Evolutionary conservation across 2,888 invertebrate species (phyloP).

Genomic region (Biston betularia): DNA sequence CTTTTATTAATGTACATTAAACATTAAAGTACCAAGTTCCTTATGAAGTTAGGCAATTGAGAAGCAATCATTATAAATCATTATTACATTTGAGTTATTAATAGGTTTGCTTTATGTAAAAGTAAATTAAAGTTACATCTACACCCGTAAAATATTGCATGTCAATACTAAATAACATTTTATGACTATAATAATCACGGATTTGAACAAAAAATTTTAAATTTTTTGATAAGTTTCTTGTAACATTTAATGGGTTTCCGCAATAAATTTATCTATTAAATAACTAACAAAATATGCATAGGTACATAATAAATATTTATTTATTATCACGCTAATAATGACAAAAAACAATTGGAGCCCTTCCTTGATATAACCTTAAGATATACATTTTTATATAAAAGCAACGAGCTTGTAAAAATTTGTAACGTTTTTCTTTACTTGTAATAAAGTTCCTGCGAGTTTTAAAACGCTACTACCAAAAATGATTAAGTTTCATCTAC

Average conservation of each 20-base stretch:
- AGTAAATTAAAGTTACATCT: constrained; percentile 30
- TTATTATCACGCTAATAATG: background rate
- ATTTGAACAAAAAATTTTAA: constrained; percentile 4
- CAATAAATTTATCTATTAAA: constrained; percentile 10
- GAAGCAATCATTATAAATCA: constrained; percentile 45
- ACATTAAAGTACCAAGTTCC: background rate
- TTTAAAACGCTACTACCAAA: too few relatives aligned
- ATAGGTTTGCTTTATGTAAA: constrained; percentile 40
- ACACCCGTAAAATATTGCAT: constrained; percentile 19
- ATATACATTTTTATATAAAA: too few relatives aligned
- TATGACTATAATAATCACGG: constrained; percentile 1
- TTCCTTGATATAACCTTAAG: background rate
- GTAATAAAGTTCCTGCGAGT: too few relatives aligned
- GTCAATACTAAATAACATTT: constrained; percentile 19
- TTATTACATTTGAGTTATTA: constrained; percentile 42
- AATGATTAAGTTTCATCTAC: too few relatives aligned
- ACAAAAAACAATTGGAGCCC: background rate
- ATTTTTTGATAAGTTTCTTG: constrained; percentile 10
- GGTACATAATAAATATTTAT: background rate
- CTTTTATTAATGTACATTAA: constrained; percentile 1
- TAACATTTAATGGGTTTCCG: constrained; percentile 18
- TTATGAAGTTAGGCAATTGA: constrained; percentile 37
- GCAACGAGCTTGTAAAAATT: too few relatives aligned
- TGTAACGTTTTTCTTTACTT: too few relatives aligned
- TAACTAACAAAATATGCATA: background rate